Conservation (phyloP, 2,797 vertebrate species). For the Sparidentex hasta region DNA sequence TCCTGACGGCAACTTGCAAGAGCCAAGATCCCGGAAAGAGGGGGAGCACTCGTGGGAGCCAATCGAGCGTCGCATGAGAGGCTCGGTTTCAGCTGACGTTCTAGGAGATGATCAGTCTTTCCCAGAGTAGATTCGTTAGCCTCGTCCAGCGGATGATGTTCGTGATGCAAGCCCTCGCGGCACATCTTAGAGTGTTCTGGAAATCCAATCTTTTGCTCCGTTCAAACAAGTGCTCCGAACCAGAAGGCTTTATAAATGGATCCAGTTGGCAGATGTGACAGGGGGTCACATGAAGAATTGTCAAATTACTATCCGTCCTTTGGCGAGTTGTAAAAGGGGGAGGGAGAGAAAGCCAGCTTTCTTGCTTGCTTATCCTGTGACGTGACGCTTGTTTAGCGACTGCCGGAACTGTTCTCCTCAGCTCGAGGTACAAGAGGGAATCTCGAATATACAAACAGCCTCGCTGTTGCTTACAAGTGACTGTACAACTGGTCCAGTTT, state of each 20-base stretch:
- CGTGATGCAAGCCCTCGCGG: slow-evolving; percentile 57
- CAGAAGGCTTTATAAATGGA: slow-evolving; percentile 62
- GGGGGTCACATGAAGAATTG: slow-evolving; percentile 58
- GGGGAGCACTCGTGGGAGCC: slow-evolving; percentile 32
- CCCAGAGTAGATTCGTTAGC: slow-evolving; percentile 69
- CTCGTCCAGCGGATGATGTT: slow-evolving; percentile 61
- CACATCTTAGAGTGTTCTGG: slow-evolving; percentile 46
- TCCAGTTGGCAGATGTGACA: slow-evolving; percentile 59
- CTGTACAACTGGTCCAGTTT: slow-evolving; percentile 66
- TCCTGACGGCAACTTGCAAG: slow-evolving; percentile 52
- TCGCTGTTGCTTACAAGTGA: slow-evolving; percentile 14
- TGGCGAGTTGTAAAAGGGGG: slow-evolving; percentile 61
- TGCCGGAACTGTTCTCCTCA: slow-evolving; percentile 19
- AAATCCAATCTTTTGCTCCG: slow-evolving; percentile 58
- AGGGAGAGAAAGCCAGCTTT: slow-evolving; percentile 34
- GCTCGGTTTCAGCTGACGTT: slow-evolving; percentile 42
- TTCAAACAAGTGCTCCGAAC: slow-evolving; percentile 63
- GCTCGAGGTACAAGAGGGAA: slow-evolving; percentile 10
- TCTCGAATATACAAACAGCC: slow-evolving; percentile 42
- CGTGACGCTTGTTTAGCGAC: slow-evolving; percentile 14
- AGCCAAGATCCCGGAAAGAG: slow-evolving; percentile 57
- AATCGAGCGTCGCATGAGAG: slow-evolving; percentile 36
- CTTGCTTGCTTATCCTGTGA: slow-evolving; percentile 27
- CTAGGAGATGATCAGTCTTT: slow-evolving; percentile 56
- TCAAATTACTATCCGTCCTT: slow-evolving; percentile 66